Evolutionary conservation across 2,888 invertebrate genomes (phyloP).

Genomic region (Calameuta idolon): DNA sequence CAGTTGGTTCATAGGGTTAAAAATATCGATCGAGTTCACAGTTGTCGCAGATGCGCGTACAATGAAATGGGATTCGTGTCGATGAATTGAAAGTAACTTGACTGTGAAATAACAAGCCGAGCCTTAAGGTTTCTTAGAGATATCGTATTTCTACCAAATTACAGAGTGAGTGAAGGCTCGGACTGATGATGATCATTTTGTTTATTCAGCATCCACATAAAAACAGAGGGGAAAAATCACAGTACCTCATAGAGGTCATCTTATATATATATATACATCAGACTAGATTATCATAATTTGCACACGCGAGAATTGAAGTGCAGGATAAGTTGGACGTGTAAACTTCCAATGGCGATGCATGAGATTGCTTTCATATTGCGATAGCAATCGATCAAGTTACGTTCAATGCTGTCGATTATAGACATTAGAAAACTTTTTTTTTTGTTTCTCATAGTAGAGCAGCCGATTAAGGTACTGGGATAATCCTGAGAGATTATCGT

Average conservation of each 20-base stretch:
- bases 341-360: not conserved
- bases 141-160: not conserved
- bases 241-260: slow-evolving; percentile 23
- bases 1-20: not conserved
- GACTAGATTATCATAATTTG: slow-evolving; percentile 47
- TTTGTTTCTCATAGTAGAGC: not conserved
- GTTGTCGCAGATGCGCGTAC: not conserved
- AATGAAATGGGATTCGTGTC: not conserved
- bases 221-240: slow-evolving; percentile 20
- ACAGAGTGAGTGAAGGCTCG: not conserved
- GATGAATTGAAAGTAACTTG: not conserved
- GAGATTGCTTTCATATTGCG: not conserved
- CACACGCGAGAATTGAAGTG: not conserved
- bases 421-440: not conserved
- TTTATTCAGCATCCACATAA: slow-evolving; percentile 10
- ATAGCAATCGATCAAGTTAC: not conserved
- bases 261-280: slow-evolving; percentile 31
- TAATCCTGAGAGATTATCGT: not conserved
- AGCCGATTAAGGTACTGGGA: not conserved
- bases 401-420: not conserved
- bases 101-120: slow-evolving; percentile 15
- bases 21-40: not conserved
- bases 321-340: not conserved
- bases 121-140: not conserved
- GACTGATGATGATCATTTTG: not conserved